Percentiles rank a stretch among this genome's conserved stretches.
Conservation (phyloP, 2,888 invertebrate genomes). For the Diachrysia chrysitis region DNA sequence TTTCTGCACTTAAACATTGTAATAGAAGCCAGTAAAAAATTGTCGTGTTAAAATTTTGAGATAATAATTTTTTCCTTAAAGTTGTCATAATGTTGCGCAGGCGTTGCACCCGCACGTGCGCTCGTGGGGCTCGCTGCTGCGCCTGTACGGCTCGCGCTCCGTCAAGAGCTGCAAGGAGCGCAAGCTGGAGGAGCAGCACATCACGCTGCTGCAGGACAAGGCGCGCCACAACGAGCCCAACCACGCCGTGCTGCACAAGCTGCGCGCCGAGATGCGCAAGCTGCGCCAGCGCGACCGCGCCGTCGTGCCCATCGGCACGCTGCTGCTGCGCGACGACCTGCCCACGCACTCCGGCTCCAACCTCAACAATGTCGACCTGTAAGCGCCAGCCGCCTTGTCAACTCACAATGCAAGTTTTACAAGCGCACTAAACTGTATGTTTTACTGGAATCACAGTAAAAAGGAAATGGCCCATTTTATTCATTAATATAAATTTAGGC, state of each 20-base stretch:
- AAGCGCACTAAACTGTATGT: no score
- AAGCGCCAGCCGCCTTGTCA: constrained; percentile 50
- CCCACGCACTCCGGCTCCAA: constrained; percentile 93
- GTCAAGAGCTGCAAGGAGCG: constrained; percentile 97
- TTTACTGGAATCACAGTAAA: no score
- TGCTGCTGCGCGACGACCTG: constrained; percentile 86
- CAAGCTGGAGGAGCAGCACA: constrained; percentile 97
- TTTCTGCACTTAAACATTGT: no score
- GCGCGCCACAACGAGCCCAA: constrained; percentile 97
- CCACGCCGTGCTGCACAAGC: constrained; percentile 95
- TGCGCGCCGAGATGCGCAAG: constrained; percentile 94
- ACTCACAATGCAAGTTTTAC: no score
- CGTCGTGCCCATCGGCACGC: constrained; percentile 89
- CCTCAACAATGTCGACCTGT: constrained; percentile 94
- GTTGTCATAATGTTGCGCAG: constrained; percentile 71
- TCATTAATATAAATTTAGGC: no score
- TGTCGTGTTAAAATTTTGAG: no score
- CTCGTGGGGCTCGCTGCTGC: constrained; percentile 97
- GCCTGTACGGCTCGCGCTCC: constrained; percentile 97
- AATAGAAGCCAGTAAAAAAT: no score
- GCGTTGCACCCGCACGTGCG: constrained; percentile 97
- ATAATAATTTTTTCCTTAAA: no score
- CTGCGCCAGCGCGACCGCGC: constrained; percentile 91
- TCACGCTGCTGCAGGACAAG: constrained; percentile 94
- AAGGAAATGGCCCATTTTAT: no score